These are phyloP conservation scores for Eueides isabella DNA, from an alignment of 1,140 invertebrate genomes.

Conservation along the genomic window DNA sequence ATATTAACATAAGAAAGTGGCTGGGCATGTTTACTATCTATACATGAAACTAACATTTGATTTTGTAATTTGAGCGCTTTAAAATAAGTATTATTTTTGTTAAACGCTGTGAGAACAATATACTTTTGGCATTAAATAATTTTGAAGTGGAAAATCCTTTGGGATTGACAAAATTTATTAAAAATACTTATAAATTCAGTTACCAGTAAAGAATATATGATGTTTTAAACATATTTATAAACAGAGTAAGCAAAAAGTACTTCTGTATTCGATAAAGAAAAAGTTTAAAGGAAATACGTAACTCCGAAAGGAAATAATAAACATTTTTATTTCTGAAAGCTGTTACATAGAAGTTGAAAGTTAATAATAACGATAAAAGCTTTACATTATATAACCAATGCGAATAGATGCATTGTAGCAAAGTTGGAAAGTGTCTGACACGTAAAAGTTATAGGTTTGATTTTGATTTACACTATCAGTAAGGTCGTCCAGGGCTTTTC, in stretches of 20 bases:
- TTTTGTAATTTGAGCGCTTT: not conserved
- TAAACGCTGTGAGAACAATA: not conserved
- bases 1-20: slow-evolving; percentile 70
- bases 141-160: slow-evolving; percentile 3
- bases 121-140: slow-evolving; percentile 11
- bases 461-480: no score
- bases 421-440: not conserved
- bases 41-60: not conserved
- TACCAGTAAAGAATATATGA: no score
- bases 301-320: slow-evolving; percentile 5
- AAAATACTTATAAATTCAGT: not conserved
- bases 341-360: not conserved
- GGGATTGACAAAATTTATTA: slow-evolving; percentile 1
- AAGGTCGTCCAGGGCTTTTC: no score
- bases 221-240: no score
- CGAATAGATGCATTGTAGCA: not conserved
- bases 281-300: not conserved
- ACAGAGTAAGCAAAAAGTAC: no score
- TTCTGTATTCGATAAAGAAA: no score
- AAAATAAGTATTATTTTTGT: slow-evolving; percentile 2
- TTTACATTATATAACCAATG: not conserved
- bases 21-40: slow-evolving; percentile 30
- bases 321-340: not conserved
- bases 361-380: not conserved
- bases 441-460: not conserved